Evolutionary conservation across 2,797 vertebrate genomes (phyloP), one percentile per base, ranked within the genome.

Genomic region (Orestias chungarensis): DNA sequence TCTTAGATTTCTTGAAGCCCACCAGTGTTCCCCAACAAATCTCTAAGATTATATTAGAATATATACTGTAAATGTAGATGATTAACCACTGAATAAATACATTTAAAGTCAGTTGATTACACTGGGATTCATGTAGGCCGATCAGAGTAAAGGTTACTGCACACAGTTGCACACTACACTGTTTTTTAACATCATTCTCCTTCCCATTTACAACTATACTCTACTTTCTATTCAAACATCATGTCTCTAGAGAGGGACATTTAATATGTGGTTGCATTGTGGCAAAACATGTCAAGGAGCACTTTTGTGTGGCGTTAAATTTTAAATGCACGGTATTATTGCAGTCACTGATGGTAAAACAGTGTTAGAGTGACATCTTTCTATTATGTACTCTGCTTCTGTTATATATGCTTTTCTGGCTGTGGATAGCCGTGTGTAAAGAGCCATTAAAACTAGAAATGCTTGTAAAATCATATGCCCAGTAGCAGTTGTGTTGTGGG

Each of bases 361-460:
- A 8, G 29, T 31, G 17, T 35, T 27, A 50, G 18, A 57, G 25
- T n/a, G 29, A 40, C 9, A 12, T n/a, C 10, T n/a, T 50, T 50
- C n/a, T 9, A 23, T 50, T n/a, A 50, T 50, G 47, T 17, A n/a
- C 3, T 50, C 47, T n/a, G 47, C 23, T 50, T 50, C 20, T n/a
- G 47, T 9, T n/a, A n/a, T 50, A 50, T 52, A 11, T 14, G 3
- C 46, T 17, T 27, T 71, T 54, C 75, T 55, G 2, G 46, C 12
- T 70, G 70, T 54, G 23, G 6, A 25, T 57, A 38, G n/a, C 25
- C n/a, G 12, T 25, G 25, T 27, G n/a, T 3, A 25, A 14, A 40
- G 50, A 25, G 54, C 57, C 75, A 61, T 79, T 52, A 68, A 50
- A 73, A n/a, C 4, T 40, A 68, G 68, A 46, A 18, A 18, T 18